Evolutionary conservation across 2,888 invertebrate species (phyloP).

Genomic region (Orthosia cruda): DNA sequence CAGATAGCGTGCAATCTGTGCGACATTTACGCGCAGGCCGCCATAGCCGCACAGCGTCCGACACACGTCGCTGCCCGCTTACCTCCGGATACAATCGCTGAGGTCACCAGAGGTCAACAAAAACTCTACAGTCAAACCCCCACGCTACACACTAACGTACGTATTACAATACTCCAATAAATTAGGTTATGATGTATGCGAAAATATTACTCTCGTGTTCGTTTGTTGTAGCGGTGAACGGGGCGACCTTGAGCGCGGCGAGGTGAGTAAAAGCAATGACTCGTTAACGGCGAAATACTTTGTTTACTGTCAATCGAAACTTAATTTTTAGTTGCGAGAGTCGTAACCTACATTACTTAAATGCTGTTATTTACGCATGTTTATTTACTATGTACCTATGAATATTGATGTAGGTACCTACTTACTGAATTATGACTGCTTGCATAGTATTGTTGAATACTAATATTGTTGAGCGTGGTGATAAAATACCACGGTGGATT

Average conservation of each 20-base stretch:
- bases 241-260: constrained; percentile 74
- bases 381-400: no score
- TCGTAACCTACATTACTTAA: background rate
- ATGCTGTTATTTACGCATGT: no score
- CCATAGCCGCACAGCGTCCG: constrained; percentile 23
- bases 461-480: background rate
- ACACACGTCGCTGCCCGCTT: constrained; percentile 20
- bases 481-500: background rate
- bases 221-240: constrained; percentile 52
- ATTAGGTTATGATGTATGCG: constrained; percentile 48
- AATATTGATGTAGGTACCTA: no score
- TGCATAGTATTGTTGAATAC: background rate
- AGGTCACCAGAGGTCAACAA: constrained; percentile 46
- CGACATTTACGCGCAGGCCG: constrained; percentile 33
- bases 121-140: constrained; percentile 30
- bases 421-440: constrained; percentile 11
- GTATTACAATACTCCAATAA: constrained; percentile 35
- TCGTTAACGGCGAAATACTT: constrained; percentile 6
- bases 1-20: constrained; percentile 70
- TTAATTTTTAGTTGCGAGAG: no score
- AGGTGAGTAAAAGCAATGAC: constrained; percentile 68
- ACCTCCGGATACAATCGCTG: constrained; percentile 31
- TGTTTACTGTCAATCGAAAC: constrained; percentile 25
- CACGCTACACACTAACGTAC: constrained; percentile 48
- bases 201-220: constrained; percentile 56